phyloP scores from a whole-genome alignment of 2,888 invertebrate species.

The Amblyjoppa fuscipennis region DNA sequence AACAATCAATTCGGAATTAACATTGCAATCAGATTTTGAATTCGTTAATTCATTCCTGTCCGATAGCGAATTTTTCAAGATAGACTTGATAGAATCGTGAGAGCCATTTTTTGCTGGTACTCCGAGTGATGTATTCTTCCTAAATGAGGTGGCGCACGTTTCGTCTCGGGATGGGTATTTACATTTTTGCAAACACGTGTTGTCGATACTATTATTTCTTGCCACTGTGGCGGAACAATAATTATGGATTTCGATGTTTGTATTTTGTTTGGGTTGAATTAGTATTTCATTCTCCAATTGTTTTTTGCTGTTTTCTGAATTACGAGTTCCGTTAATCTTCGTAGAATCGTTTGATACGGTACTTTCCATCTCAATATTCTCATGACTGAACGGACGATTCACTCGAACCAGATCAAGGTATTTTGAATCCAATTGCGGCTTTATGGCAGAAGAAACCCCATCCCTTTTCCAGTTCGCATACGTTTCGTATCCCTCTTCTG shows the following conservation, averaged over 20 bases:
- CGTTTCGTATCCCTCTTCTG: slow-evolving; percentile 68
- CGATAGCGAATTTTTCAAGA: slow-evolving; percentile 40
- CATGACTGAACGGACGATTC: slow-evolving; percentile 3
- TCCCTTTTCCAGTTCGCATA: slow-evolving; percentile 80
- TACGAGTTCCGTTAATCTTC: neutral
- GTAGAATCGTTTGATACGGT: neutral
- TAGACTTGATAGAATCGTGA: slow-evolving; percentile 43
- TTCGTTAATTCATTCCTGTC: neutral
- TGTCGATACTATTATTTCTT: neutral
- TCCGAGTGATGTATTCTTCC: neutral
- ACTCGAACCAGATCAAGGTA: slow-evolving; percentile 9
- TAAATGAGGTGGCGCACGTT: neutral
- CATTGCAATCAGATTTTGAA: neutral
- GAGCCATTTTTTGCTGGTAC: slow-evolving; percentile 28
- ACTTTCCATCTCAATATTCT: neutral
- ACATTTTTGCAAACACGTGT: neutral
- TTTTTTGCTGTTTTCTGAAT: slow-evolving; percentile 24
- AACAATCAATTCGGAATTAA: slow-evolving; percentile 8
- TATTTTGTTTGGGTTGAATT: neutral
- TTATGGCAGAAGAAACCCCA: slow-evolving; percentile 68
- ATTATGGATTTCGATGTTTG: neutral
- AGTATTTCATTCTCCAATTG: slow-evolving; percentile 49
- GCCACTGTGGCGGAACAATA: neutral
- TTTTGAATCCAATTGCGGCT: slow-evolving; percentile 19
- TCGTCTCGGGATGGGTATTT: neutral